phyloP scores from a whole-genome alignment of 2,113 vertebrate genomes.

The Callipepla squamata region DNA sequence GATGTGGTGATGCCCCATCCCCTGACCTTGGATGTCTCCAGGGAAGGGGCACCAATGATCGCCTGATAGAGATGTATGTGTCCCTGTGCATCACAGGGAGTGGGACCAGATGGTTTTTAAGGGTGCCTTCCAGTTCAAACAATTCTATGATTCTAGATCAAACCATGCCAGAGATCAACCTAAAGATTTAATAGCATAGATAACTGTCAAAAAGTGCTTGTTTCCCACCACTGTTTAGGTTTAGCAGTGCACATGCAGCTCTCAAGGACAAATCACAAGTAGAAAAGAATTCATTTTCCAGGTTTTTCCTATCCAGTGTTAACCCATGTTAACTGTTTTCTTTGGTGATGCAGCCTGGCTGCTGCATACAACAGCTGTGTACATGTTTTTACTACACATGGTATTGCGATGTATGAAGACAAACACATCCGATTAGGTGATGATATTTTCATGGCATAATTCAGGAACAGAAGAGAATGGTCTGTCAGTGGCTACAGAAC shows the following conservation, averaged over 20 bases:
- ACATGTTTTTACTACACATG: background rate
- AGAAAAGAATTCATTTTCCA: background rate
- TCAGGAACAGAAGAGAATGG: background rate
- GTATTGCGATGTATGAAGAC: background rate
- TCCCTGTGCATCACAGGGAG: too few species aligned
- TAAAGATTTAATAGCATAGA: background rate
- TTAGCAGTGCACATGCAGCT: background rate
- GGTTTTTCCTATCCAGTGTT: background rate
- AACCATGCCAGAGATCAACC: background rate
- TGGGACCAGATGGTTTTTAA: too few species aligned
- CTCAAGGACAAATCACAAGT: background rate
- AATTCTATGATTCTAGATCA: background rate
- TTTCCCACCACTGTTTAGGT: background rate
- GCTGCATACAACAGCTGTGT: background rate
- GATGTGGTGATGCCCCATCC: too few species aligned
- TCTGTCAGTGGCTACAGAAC: background rate
- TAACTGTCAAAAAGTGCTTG: too few species aligned
- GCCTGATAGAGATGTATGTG: too few species aligned
- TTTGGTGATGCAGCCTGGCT: background rate
- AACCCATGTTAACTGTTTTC: fast-evolving
- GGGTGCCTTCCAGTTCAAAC: too few species aligned
- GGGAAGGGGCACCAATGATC: too few species aligned
- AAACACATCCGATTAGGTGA: background rate
- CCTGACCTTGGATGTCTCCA: too few species aligned
- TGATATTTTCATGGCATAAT: background rate